phyloP scores from a whole-genome alignment of 2,113 vertebrate species.

The Athene noctua region DNA sequence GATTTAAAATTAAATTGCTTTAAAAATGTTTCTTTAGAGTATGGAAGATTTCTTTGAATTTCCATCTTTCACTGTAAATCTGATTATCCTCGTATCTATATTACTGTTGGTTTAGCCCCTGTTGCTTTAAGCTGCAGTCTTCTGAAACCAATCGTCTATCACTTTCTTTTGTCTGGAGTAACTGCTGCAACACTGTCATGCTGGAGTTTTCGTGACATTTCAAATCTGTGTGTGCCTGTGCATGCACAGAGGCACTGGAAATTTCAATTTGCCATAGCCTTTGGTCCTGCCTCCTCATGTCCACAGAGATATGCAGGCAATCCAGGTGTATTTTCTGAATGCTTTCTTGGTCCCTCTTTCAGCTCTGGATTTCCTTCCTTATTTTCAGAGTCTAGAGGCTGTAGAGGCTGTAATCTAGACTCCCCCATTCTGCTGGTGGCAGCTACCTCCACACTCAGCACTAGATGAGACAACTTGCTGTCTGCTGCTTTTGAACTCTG shows the following conservation, averaged over 20 bases:
- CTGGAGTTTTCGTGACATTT: neutral
- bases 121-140: neutral
- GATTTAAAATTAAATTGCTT: neutral
- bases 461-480: neutral
- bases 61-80: neutral
- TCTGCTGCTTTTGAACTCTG: neutral
- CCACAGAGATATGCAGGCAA: fast-evolving
- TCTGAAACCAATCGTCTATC: neutral
- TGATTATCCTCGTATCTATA: fast-evolving
- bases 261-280: neutral
- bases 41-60: neutral
- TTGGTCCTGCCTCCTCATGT: neutral
- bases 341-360: neutral
- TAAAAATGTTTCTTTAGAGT: neutral
- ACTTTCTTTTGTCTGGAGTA: neutral
- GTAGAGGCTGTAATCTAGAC: neutral
- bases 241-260: neutral
- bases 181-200: neutral
- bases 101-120: neutral
- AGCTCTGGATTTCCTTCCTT: neutral
- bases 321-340: neutral
- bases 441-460: neutral
- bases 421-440: neutral
- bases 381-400: neutral
- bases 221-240: neutral